Evolutionary conservation across 2,888 invertebrate species (phyloP), one percentile per base, ranked within the genome.

Genomic region (Cephus pygmeus): DNA sequence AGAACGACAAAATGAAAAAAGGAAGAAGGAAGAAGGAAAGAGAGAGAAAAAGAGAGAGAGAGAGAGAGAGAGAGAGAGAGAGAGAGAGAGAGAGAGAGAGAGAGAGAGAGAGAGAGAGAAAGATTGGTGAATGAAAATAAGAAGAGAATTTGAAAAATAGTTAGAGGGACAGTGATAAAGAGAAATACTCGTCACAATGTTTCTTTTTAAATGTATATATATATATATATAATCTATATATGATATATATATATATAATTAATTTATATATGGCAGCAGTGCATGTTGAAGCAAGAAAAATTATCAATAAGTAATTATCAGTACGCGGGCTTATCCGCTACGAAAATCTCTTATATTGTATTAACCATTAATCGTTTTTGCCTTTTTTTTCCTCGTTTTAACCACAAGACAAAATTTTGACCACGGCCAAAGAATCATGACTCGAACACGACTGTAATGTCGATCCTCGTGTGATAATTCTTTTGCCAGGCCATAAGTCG

Each of bases 221-320:
- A 23, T 40, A 6, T 40, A 40, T 56, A 56, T 56, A 56, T 56
- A 56, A 23, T 56, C 56, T 56, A 56, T 23, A 23, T 56, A 23
- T 56, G 15, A 56, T 56, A 23, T 56, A 56, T 56, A 15, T 36
- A 35, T 35, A 36, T 12, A 76, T 15, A 15, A 1, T 36, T 36
- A 36, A 36, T 40, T 15, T 40, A 23, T 23, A 76, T 75, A 79
- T 81, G 84, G 84, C 85, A 85, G 85, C 85, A 85, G 85, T 85
- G 85, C 82, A 80, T 80, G 83, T 82, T 81, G 78, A 84, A 85
- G 84, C 84, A 85, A 83, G 83, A 85, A 84, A 84, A 83, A 83
- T 82, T 81, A 79, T 78, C 81, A 80, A 81, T 81, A 78, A 76
- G 73, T 56, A 56, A 23, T 56, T 56, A 56, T 56, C 23, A 56